phyloP scores from a whole-genome alignment of 2,888 invertebrate species.

The Cephalotes varians region DNA sequence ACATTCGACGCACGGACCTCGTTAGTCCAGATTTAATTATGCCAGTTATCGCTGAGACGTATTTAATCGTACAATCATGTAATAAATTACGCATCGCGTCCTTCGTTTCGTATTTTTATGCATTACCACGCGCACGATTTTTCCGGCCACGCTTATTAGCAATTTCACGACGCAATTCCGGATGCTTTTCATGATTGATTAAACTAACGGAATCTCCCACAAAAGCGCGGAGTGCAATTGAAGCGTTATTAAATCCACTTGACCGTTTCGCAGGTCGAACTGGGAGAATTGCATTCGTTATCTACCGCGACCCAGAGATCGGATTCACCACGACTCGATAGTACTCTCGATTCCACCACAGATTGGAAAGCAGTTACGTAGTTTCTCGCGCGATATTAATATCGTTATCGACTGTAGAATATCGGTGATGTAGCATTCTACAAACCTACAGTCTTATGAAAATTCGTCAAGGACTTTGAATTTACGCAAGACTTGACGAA shows the following conservation, averaged over 20 bases:
- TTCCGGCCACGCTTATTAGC: conserved; percentile 60
- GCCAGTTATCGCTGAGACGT: background rate
- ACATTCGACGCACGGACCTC: background rate
- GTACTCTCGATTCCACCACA: conserved; percentile 4
- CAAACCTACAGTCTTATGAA: background rate
- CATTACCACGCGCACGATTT: conserved; percentile 15
- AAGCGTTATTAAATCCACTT: conserved; percentile 69
- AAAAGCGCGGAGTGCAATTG: conserved; percentile 49
- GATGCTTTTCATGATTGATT: conserved; percentile 57
- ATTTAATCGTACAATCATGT: conserved; percentile 14
- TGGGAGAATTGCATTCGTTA: conserved; percentile 62
- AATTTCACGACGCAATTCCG: no score
- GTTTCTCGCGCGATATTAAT: conserved; percentile 44
- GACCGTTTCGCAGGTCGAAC: conserved; percentile 39
- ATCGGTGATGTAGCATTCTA: conserved; percentile 13
- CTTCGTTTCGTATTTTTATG: conserved; percentile 15
- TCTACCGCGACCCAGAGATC: conserved; percentile 49
- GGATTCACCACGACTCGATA: conserved; percentile 37
- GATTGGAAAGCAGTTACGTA: conserved; percentile 26
- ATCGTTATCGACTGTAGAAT: conserved; percentile 41
- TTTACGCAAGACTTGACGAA: background rate
- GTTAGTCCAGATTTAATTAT: conserved; percentile 21
- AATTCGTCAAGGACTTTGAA: conserved; percentile 3
- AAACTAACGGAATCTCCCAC: conserved; percentile 38
- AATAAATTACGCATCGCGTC: conserved; percentile 12